These are phyloP conservation scores for Hemithea aestivaria DNA, from an alignment of 2,888 invertebrate species.

Conservation along the genomic window DNA sequence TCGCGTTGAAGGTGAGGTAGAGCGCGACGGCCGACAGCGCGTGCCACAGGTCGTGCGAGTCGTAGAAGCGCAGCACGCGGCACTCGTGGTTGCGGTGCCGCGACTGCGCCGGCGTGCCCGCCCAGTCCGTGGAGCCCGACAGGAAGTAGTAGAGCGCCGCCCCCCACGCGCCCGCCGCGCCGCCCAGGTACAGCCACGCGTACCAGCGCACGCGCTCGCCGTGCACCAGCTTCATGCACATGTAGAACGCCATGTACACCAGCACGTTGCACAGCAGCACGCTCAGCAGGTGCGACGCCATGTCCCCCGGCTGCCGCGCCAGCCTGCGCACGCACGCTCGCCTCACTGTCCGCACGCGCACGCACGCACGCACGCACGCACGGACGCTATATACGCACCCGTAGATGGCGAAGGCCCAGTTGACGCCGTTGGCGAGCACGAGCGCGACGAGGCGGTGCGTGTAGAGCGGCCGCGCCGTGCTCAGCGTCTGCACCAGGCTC, in stretches of 20 bases:
- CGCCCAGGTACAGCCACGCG: constrained; percentile 81
- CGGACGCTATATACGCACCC: constrained; percentile 66
- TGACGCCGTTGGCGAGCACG: constrained; percentile 82
- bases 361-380: too few species aligned
- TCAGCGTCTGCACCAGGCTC: constrained; percentile 44
- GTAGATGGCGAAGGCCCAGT: constrained; percentile 84
- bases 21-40: constrained; percentile 89
- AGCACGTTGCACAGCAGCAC: constrained; percentile 91
- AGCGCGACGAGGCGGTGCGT: constrained; percentile 78
- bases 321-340: constrained; percentile 56
- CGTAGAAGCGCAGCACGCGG: constrained; percentile 83
- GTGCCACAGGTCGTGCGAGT: constrained; percentile 94
- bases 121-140: constrained; percentile 50
- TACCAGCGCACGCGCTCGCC: constrained; percentile 81
- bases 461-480: constrained; percentile 57
- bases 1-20: constrained; percentile 89
- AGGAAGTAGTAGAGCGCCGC: constrained; percentile 81
- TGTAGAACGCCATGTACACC: constrained; percentile 89
- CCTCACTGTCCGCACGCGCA: too few species aligned
- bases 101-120: constrained; percentile 84
- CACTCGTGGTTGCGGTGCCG: constrained; percentile 74
- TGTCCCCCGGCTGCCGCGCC: constrained; percentile 81
- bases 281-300: constrained; percentile 88
- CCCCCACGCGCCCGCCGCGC: constrained; percentile 83
- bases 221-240: constrained; percentile 89